phyloP scores from a whole-genome alignment of 2,888 invertebrate genomes.

The Lucinisca nassula region DNA sequence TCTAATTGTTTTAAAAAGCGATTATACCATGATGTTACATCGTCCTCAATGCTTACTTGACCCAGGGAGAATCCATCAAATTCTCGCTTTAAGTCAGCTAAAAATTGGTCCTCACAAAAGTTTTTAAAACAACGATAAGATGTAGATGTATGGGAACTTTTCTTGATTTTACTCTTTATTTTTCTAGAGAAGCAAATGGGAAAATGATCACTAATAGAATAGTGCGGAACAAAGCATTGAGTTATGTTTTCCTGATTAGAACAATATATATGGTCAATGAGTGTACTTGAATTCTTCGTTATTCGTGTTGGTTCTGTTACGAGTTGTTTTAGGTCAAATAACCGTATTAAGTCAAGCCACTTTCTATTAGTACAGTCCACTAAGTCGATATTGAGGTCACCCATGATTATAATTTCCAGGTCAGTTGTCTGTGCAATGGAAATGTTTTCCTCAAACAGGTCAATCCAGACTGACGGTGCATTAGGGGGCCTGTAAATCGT shows the following conservation, averaged over 20 bases:
- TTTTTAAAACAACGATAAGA: background rate
- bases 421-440: no score
- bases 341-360: no score
- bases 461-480: no score
- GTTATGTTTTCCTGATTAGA: background rate
- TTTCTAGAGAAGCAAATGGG: background rate
- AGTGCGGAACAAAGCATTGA: background rate
- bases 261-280: background rate
- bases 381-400: no score
- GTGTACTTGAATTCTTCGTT: background rate
- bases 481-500: no score
- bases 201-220: background rate
- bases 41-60: background rate
- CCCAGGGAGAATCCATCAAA: background rate
- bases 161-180: background rate
- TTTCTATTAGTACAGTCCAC: no score
- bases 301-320: background rate
- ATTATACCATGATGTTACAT: background rate
- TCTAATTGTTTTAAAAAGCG: background rate
- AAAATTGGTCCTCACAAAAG: background rate
- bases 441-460: no score
- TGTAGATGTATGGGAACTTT: background rate
- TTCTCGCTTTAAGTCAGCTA: background rate
- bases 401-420: no score
- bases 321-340: constrained; percentile 6